Evolutionary conservation across 2,113 vertebrate genomes (phyloP).

Genomic region (Zosterops japonicus): DNA sequence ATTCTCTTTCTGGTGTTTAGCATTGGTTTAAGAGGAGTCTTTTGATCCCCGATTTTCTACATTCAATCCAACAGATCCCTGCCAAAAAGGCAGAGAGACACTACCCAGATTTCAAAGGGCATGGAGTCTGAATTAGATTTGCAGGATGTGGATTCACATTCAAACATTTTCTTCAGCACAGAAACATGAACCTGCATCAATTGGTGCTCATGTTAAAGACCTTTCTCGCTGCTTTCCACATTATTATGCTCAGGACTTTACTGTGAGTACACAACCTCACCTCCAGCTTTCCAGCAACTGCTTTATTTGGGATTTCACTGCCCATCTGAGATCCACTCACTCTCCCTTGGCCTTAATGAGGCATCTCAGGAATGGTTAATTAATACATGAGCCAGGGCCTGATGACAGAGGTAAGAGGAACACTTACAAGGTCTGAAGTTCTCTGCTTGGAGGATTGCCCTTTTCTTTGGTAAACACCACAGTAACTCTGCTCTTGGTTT

Average conservation of each 20-base stretch:
- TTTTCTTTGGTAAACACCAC: not conserved
- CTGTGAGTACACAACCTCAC: fast-evolving
- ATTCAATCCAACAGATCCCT: not conserved
- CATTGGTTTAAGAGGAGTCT: not conserved
- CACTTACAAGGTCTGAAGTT: not conserved
- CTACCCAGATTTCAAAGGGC: not conserved
- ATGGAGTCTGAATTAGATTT: not conserved
- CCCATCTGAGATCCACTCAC: not conserved
- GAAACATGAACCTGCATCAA: not conserved
- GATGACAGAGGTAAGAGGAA: not conserved
- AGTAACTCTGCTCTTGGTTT: not conserved
- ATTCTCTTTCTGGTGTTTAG: conserved; percentile 9
- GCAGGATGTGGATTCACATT: not conserved
- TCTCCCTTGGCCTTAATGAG: not conserved
- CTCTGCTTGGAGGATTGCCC: not conserved
- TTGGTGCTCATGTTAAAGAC: not conserved
- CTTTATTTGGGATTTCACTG: not conserved
- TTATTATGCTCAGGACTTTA: not conserved
- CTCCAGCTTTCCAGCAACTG: not conserved
- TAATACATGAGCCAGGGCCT: not conserved
- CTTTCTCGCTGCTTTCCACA: not conserved
- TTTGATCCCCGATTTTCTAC: not conserved
- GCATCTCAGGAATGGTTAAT: not conserved
- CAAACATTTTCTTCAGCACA: not conserved
- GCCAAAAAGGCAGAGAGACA: not conserved